Percentiles rank a stretch among this genome's conserved stretches.
These are phyloP conservation scores for Nansenia antarctica DNA, from an alignment of 2,113 vertebrate species.

Conservation along the genomic window DNA sequence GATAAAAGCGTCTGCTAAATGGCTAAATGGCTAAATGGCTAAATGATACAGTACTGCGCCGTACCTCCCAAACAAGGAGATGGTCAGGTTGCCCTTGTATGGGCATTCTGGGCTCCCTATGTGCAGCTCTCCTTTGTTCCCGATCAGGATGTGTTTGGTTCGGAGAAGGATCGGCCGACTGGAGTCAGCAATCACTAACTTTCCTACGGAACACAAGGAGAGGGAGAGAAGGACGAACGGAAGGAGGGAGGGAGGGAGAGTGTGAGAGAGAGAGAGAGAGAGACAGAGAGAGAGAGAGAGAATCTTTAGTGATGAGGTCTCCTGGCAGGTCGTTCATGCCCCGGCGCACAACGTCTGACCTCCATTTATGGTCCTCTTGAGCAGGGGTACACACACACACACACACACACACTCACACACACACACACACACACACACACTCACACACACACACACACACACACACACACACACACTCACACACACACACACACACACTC, in stretches of 20 bases:
- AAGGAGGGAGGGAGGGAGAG: not conserved
- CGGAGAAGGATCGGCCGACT: slow-evolving; percentile 80
- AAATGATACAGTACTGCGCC: not conserved
- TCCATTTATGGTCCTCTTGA: slow-evolving; percentile 43
- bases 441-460: not conserved
- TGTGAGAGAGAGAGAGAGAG: not conserved
- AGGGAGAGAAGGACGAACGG: not conserved
- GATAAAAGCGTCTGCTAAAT: too few relatives aligned
- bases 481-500: not conserved
- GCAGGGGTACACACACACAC: slow-evolving; percentile 13
- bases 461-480: too few relatives aligned
- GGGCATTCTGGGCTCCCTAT: slow-evolving; percentile 89
- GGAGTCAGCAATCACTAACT: slow-evolving; percentile 88
- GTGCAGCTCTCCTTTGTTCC: slow-evolving; percentile 85
- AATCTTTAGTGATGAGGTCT: not conserved
- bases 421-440: not conserved
- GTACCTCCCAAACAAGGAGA: slow-evolving; percentile 91
- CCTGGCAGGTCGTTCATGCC: slow-evolving; percentile 28
- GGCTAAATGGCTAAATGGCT: too few relatives aligned
- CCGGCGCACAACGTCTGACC: slow-evolving; percentile 28
- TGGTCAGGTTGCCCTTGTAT: slow-evolving; percentile 85
- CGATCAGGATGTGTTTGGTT: slow-evolving; percentile 87
- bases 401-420: not conserved
- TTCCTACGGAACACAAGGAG: slow-evolving; percentile 72
- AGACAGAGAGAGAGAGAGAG: not conserved